phyloP scores from a whole-genome alignment of 2,888 invertebrate genomes.

The Euzetes globulus region DNA sequence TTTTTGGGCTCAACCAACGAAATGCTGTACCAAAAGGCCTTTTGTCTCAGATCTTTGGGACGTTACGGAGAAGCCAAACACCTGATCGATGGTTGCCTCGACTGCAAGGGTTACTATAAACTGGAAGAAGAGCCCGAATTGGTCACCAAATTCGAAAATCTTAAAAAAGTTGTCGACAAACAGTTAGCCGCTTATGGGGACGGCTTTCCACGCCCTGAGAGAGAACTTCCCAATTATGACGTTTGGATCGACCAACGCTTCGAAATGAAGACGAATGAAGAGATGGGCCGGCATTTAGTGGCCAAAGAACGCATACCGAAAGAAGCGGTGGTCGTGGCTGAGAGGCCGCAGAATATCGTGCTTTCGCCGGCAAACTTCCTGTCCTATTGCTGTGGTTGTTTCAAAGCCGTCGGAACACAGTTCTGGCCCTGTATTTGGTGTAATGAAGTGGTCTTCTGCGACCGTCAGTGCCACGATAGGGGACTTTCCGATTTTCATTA shows the following conservation, averaged over 20 bases:
- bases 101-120: not conserved
- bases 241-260: not conserved
- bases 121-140: not conserved
- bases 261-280: not conserved
- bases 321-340: not conserved
- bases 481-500: not conserved
- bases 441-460: slow-evolving; percentile 17
- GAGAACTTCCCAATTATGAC: not conserved
- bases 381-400: not conserved
- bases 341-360: not conserved
- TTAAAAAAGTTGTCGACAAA: not conserved
- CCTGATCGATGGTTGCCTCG: not conserved
- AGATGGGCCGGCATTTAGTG: not conserved
- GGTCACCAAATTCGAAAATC: not conserved
- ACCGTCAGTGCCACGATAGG: not conserved
- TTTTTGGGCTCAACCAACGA: not conserved
- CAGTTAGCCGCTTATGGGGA: not conserved
- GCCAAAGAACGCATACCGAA: not conserved
- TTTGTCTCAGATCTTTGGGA: not conserved
- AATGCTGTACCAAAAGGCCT: not conserved
- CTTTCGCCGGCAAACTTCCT: not conserved
- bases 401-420: not conserved
- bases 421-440: slow-evolving; percentile 14
- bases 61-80: not conserved
- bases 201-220: not conserved